Evolutionary conservation across 2,113 vertebrate species (phyloP).

Genomic region (Ageneiosus marmoratus): DNA sequence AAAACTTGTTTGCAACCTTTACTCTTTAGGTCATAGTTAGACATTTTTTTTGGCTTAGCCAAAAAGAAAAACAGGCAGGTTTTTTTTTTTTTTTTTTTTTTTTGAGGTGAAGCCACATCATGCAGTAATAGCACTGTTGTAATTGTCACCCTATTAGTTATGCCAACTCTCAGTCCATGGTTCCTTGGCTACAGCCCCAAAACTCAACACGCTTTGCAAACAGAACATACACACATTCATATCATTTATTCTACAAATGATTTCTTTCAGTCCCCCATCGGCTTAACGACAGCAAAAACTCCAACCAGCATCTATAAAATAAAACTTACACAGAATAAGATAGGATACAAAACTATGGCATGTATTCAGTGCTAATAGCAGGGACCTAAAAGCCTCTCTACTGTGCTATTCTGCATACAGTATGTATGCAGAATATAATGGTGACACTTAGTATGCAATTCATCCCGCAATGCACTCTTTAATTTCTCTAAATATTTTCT

Average conservation of each 20-base stretch:
- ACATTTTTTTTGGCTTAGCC: neutral
- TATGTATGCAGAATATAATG: neutral
- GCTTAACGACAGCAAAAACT: neutral
- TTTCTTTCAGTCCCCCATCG: conserved; percentile 61
- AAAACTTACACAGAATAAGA: neutral
- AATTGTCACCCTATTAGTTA: conserved; percentile 78
- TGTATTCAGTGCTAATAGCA: neutral
- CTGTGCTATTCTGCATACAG: too few species aligned
- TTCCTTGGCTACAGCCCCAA: conserved; percentile 65
- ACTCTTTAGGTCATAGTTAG: neutral
- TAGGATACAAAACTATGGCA: neutral
- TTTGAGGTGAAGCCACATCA: conserved; percentile 64
- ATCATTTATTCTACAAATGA: conserved; percentile 73
- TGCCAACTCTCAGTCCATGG: conserved; percentile 66
- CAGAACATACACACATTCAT: conserved; percentile 70
- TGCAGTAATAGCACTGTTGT: conserved; percentile 70
- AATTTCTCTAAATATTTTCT: neutral
- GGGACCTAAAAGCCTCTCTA: neutral
- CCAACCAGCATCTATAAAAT: neutral
- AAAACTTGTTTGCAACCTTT: neutral
- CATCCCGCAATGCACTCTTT: neutral
- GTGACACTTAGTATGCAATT: neutral
- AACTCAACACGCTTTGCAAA: conserved; percentile 67
- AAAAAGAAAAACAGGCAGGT: neutral
- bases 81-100: conserved; percentile 48